phyloP scores from a whole-genome alignment of 2,797 vertebrate genomes.

The Molothrus aeneus region DNA sequence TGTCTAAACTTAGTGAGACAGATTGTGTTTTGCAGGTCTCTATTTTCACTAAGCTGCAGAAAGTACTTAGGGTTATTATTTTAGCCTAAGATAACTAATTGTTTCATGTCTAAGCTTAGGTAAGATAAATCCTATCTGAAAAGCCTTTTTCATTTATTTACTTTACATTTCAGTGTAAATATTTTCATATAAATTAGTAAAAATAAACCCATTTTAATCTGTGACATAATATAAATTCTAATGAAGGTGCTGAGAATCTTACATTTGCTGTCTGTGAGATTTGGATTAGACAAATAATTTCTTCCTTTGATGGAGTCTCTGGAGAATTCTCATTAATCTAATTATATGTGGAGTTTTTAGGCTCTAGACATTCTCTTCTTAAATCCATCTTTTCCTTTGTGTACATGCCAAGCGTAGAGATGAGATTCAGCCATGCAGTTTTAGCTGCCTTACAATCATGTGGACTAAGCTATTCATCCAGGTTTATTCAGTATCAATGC shows the following conservation, averaged over 20 bases:
- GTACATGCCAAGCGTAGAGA: background rate
- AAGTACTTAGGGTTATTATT: background rate
- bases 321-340: conserved; percentile 28
- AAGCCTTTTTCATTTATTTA: conserved; percentile 20
- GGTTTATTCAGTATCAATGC: background rate
- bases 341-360: background rate
- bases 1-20: background rate
- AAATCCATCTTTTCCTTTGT: background rate
- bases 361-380: background rate
- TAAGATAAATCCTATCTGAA: background rate
- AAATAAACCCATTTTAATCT: background rate
- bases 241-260: background rate
- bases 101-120: background rate
- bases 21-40: background rate
- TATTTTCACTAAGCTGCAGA: conserved; percentile 6
- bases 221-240: background rate
- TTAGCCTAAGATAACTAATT: background rate
- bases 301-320: background rate
- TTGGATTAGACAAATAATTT: conserved; percentile 21
- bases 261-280: background rate
- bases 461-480: background rate
- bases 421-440: background rate
- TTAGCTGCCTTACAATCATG: background rate
- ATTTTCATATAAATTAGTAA: background rate
- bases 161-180: background rate